Base-by-base conservation (phyloP, 2,113 vertebrate genomes). In the Colossoma macropomum region DNA sequence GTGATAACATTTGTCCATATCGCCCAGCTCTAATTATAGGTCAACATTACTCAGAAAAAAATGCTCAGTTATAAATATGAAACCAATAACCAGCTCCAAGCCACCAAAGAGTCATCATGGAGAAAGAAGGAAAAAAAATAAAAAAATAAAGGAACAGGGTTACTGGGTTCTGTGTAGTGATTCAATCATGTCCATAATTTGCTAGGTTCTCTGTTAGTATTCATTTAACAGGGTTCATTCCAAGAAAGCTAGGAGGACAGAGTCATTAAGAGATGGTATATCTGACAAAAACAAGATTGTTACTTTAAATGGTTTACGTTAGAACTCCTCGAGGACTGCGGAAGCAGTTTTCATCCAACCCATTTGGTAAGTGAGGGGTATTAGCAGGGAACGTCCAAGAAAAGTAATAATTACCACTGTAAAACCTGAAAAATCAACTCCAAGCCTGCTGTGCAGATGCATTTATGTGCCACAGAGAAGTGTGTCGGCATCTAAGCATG, bases 401-500 rank as follows among this genome's bases (percentile, higher is more conserved):
- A 50, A 19, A 69, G 34, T n/a, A 60, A 60, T 70, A 77, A 77
- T 77, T 34, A 77, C 52, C 10, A 15, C n/a, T 12, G 15, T 23
- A 50, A 23, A 34, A 86, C 68, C 77, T 63, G 81, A 4, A 45
- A 28, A 68, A 79, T 83, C 25, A 90, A 82, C 65, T 87, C 83
- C 38, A 69, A 86, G 80, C 86, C 88, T 90, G 86, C 86, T 89
- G 88, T 85, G 88, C 86, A 91, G 91, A 90, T 89, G 91, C 86
- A 87, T 90, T 80, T 86, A 89, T 90, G 90, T 87, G 89, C 90
- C 88, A 92, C 84, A 90, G 82, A 88, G 85, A 91, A 88, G 89
- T 83, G 83, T 80, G 85, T 65, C 88, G 91, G 75, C 87, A 89
- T 86, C 87, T 90, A 90, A 92, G 89, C 94, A 95, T 95, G 94